Base-by-base conservation (phyloP, 37 sponge, comb jelly and placozoan species). In the Aplysina aerophoba region DNA sequence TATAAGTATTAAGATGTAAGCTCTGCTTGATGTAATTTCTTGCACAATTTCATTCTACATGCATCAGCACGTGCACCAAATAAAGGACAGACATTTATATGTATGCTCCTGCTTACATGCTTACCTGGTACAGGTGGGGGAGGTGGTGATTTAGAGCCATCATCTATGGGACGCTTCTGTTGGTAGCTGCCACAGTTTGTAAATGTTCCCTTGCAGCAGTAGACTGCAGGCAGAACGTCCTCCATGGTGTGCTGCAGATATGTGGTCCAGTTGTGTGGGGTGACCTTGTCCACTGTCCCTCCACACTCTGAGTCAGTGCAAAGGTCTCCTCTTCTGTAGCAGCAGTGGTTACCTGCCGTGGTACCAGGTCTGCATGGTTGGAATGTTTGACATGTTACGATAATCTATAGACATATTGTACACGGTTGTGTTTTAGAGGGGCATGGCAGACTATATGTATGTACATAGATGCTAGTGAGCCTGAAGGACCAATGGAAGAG, bases 91-190 rank as follows among this genome's bases (percentile, higher is more conserved):
- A 4, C n/a, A 62, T 62, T 62, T 28, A 62, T 62, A 11, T n/a
- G n/a, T n/a, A n/a, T n/a, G n/a, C n/a, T 15, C 15, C 17, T 15
- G 15, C 15, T 57, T 57, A 15, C 59, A n/a, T n/a, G n/a, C n/a
- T n/a, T n/a, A n/a, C n/a, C n/a, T n/a, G n/a, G n/a, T n/a, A n/a
- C 89, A 67, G 53, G 50, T 27, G 85, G 85, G 36, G 80, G 85
- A 37, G 79, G 85, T 20, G 24, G 39, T 35, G 36, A 89, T 15
- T 40, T 25, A 35, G 65, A 36, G 21, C 90, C 73, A 72, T 72
- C 66, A 75, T 90, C 90, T 36, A 81, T 81, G 20, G 90, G 90
- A 4, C 90, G 78, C 15, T 81, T 39, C 20, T 90, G 79, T 74
- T 85, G 85, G 57, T 85, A 90, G 55, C 30, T 60, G 20, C 19